Evolutionary conservation across 2,797 vertebrate genomes (phyloP), one percentile per base, ranked within the genome.

Genomic region (Coendou prehensilis): DNA sequence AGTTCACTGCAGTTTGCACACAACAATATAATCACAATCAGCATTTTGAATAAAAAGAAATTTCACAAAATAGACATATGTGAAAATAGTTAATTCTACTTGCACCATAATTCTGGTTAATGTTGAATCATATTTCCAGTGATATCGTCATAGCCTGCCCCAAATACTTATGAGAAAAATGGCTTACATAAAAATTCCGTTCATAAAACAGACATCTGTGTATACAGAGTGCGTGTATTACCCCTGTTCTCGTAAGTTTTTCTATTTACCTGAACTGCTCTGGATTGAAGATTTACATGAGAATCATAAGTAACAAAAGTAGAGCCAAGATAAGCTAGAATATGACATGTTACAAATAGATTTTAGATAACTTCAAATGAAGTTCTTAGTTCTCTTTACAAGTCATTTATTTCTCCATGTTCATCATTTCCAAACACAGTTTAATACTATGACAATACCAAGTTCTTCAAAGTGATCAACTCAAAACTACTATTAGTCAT

Each of bases 31-130:
- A 71, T 67, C 50, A 59, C 2, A 28, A 22, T 76, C 5, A 75
- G 54, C 8, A 59, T 52, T 89, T 80, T 50, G 20, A 94, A 89
- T 63, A 17, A 67, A 80, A 91, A 88, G 28, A 85, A 91, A 92
- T 59, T 18, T 76, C 20, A 69, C 30, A 50, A 13, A 56, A 26
- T 47, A 45, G 14, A 59, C 26, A n/a, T 56, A 50, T 18, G 56
- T 41, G 28, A 87, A 57, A 22, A 69, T 14, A 73, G 47, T 26
- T 15, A 63, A 18, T 64, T 89, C 8, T 91, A 63, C 30, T 52
- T 78, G 13, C 57, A 2, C 28, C 47, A 45, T 23, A 13, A 14
- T 81, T 64, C 52, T 94, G 28, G 23, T 28, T 71, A 37, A 37
- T 37, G n/a, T 71, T 20, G 7, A 18, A 37, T n/a, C n/a, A 22